phyloP scores from a whole-genome alignment of 2,797 vertebrate genomes.

The Zenarchopterus dispar region DNA sequence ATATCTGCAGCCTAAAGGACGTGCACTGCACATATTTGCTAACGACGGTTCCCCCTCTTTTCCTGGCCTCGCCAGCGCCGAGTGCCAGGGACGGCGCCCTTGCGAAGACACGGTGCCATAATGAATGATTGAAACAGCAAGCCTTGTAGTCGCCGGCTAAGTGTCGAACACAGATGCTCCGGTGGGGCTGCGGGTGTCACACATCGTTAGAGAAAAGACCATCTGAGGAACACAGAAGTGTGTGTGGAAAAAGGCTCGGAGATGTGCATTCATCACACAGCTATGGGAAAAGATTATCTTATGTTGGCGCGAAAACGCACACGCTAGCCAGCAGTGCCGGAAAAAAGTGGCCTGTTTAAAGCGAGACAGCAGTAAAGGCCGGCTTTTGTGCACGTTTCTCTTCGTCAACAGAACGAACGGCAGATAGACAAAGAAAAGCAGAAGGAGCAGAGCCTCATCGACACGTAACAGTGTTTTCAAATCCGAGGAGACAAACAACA shows the following conservation, averaged over 20 bases:
- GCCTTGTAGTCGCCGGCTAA: slow-evolving; percentile 54
- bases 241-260: slow-evolving; percentile 26
- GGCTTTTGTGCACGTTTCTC: slow-evolving; percentile 5
- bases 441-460: slow-evolving; percentile 15
- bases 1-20: too few relatives aligned
- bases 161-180: slow-evolving; percentile 43
- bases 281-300: slow-evolving; percentile 30
- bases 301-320: slow-evolving; percentile 15
- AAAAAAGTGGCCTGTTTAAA: background rate
- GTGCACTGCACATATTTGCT: too few relatives aligned
- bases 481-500: slow-evolving; percentile 48
- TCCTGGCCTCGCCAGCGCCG: background rate
- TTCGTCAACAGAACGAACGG: slow-evolving; percentile 9
- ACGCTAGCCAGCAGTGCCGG: background rate
- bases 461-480: slow-evolving; percentile 8
- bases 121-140: slow-evolving; percentile 49
- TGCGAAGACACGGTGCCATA: slow-evolving; percentile 1
- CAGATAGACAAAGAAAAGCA: slow-evolving; percentile 17
- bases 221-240: slow-evolving; percentile 29
- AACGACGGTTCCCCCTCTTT: too few relatives aligned
- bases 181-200: slow-evolving; percentile 38
- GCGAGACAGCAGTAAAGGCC: slow-evolving; percentile 1
- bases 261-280: slow-evolving; percentile 46
- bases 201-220: slow-evolving; percentile 25
- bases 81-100: slow-evolving; percentile 14